Evolutionary conservation across 2,113 vertebrate genomes (phyloP).

Genomic region (Sclerurus mexicanus): DNA sequence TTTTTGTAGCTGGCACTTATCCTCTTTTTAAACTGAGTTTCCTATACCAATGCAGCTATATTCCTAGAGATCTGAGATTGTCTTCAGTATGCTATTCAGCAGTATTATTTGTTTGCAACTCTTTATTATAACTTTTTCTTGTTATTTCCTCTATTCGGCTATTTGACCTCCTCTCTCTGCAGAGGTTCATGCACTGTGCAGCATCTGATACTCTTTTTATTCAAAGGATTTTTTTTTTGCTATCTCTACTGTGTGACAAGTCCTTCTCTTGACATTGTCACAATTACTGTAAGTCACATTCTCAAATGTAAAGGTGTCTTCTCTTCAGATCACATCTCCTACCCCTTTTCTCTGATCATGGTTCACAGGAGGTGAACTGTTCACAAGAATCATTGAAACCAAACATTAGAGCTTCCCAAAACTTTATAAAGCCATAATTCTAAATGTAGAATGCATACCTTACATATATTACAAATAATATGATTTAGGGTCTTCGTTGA

Average conservation of each 20-base stretch:
- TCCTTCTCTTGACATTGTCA: conserved; percentile 26
- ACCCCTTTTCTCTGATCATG: background rate
- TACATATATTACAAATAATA: background rate
- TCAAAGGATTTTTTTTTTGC: conserved; percentile 12
- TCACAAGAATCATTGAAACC: background rate
- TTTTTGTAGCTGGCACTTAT: background rate
- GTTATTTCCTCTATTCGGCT: background rate
- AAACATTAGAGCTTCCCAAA: background rate
- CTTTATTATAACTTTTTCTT: background rate
- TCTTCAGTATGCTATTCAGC: background rate
- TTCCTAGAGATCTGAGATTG: background rate
- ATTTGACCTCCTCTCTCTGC: conserved; percentile 26
- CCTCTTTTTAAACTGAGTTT: background rate
- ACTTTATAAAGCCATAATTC: background rate
- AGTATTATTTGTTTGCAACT: background rate
- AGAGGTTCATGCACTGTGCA: conserved; percentile 22
- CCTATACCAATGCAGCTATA: background rate
- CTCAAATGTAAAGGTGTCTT: conserved; percentile 15
- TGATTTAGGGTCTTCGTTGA: background rate
- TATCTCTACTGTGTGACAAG: conserved; percentile 33
- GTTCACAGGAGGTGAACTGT: conserved; percentile 1
- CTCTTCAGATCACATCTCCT: conserved; percentile 12
- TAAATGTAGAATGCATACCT: background rate
- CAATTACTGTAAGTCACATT: conserved; percentile 45
- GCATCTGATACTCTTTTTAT: conserved; percentile 9